These are phyloP conservation scores for Caenorhabditis macrosperma DNA, from an alignment of 2,888 invertebrate species.

Conservation along the genomic window DNA sequence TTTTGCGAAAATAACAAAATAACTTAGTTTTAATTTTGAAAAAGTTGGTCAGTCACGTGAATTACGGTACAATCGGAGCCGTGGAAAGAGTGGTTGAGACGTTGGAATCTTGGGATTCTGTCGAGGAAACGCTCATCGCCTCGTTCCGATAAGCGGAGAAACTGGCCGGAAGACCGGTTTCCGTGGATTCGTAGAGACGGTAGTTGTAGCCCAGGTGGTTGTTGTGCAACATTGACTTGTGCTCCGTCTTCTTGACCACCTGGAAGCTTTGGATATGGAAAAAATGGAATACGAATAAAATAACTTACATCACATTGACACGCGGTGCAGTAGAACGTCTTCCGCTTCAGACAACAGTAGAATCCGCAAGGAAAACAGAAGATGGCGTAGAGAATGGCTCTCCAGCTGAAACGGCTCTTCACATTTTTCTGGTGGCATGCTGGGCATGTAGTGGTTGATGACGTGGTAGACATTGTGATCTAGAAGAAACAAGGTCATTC, in stretches of 20 bases:
- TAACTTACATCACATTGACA: conserved; percentile 75
- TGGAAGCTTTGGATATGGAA: conserved; percentile 6
- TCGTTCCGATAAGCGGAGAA: conserved; percentile 49
- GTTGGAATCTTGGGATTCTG: background rate
- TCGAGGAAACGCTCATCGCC: conserved; percentile 35
- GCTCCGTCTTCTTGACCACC: conserved; percentile 47
- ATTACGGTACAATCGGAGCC: conserved; percentile 22
- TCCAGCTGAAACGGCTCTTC: conserved; percentile 61
- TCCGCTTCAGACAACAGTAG: conserved; percentile 71
- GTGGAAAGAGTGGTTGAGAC: conserved; percentile 36
- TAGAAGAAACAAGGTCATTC: too few relatives aligned
- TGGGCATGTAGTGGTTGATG: conserved; percentile 52
- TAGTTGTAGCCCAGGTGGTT: conserved; percentile 43
- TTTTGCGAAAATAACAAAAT: too few relatives aligned
- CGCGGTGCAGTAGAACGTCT: conserved; percentile 63
- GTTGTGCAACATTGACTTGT: conserved; percentile 7
- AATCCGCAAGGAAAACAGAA: conserved; percentile 78
- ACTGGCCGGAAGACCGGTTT: conserved; percentile 40
- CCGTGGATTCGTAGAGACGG: conserved; percentile 52
- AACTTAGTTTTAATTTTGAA: too few relatives aligned
- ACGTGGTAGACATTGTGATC: conserved; percentile 23
- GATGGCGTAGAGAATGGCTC: conserved; percentile 72
- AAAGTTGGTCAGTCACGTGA: too few relatives aligned
- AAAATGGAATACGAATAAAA: background rate
- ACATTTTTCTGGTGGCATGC: conserved; percentile 59